phyloP scores from a whole-genome alignment of 2,888 invertebrate genomes.

The Uloborus plumipes region DNA sequence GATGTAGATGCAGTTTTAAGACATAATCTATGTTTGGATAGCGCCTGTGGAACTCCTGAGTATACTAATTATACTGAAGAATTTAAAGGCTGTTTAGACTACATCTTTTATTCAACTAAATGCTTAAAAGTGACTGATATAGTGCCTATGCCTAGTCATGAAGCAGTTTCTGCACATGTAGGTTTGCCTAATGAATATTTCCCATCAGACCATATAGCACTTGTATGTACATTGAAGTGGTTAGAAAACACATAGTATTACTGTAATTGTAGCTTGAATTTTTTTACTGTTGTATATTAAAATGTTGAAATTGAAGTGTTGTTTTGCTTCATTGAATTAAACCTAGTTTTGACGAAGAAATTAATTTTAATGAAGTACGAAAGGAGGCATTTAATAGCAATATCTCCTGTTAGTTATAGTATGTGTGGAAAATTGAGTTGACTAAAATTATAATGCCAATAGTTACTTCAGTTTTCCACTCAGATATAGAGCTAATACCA shows the following conservation, averaged over 20 bases:
- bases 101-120: conserved; percentile 80
- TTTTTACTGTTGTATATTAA: too few relatives aligned
- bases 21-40: conserved; percentile 79
- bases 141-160: conserved; percentile 84
- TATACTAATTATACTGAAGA: conserved; percentile 87
- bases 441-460: too few relatives aligned
- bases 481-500: too few relatives aligned
- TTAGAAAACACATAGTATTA: conserved; percentile 25
- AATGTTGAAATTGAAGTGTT: too few relatives aligned
- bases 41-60: conserved; percentile 86
- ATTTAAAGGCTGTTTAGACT: conserved; percentile 91
- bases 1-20: conserved; percentile 75
- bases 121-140: conserved; percentile 72
- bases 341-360: too few relatives aligned
- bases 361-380: too few relatives aligned
- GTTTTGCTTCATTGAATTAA: too few relatives aligned
- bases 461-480: too few relatives aligned
- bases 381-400: too few relatives aligned
- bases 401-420: too few relatives aligned
- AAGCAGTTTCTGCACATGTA: conserved; percentile 80
- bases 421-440: too few relatives aligned
- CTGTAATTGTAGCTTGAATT: not conserved
- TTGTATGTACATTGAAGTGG: conserved; percentile 83
- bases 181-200: conserved; percentile 91
- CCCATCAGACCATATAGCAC: conserved; percentile 94